phyloP scores from a whole-genome alignment of 2,888 invertebrate species.

The Dynastes maya region DNA sequence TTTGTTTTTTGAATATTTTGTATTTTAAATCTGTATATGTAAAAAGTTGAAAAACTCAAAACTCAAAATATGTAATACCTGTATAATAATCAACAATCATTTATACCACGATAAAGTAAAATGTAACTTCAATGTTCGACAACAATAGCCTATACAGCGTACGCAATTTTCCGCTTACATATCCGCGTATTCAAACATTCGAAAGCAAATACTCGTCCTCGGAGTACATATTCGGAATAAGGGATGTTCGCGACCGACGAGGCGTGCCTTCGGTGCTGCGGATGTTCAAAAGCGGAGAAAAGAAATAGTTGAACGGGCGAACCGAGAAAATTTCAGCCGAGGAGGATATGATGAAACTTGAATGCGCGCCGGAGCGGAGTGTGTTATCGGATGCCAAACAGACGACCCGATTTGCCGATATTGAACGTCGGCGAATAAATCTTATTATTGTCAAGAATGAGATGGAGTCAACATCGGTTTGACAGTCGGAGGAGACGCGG shows the following conservation, averaged over 20 bases:
- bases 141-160: too few species aligned
- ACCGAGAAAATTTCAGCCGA: slow-evolving; percentile 22
- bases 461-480: slow-evolving; percentile 69
- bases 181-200: slow-evolving; percentile 38
- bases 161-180: slow-evolving; percentile 26
- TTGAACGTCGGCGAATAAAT: slow-evolving; percentile 68
- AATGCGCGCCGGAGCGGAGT: slow-evolving; percentile 15
- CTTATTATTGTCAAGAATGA: slow-evolving; percentile 69
- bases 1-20: too few species aligned
- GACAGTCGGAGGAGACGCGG: slow-evolving; percentile 65
- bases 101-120: too few species aligned
- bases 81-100: too few species aligned
- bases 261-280: neutral
- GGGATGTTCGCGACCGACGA: neutral
- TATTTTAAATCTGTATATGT: too few species aligned
- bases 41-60: too few species aligned
- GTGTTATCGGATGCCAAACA: slow-evolving; percentile 50
- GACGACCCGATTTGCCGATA: slow-evolving; percentile 66
- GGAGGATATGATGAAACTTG: slow-evolving; percentile 36
- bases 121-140: too few species aligned
- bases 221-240: slow-evolving; percentile 12
- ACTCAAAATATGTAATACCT: too few species aligned
- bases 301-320: slow-evolving; percentile 14
- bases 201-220: slow-evolving; percentile 12
- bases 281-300: slow-evolving; percentile 16